Evolutionary conservation across 1,140 invertebrate genomes (phyloP).

Genomic region (Anoplophora glabripennis): DNA sequence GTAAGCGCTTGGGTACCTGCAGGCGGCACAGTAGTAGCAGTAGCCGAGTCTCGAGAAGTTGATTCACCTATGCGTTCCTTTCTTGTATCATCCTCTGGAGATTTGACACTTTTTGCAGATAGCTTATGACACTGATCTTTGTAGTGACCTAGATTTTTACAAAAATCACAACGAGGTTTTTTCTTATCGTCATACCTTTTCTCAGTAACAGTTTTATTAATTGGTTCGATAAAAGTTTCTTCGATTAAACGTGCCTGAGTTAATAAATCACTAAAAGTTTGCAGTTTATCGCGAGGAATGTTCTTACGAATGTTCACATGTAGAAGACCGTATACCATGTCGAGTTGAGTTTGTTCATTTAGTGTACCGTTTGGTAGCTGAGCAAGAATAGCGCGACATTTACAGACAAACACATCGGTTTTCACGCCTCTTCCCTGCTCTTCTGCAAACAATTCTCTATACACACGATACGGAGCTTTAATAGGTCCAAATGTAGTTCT

Average conservation of each 20-base stretch:
- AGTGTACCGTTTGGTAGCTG: constrained; percentile 1
- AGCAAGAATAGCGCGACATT: constrained; percentile 7
- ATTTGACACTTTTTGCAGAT: too few species aligned
- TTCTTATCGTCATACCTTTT: too few species aligned
- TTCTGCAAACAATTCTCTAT: constrained; percentile 6
- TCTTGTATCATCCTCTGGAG: too few species aligned
- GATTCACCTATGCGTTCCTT: too few species aligned
- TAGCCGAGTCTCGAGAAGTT: too few species aligned
- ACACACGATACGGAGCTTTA: neutral
- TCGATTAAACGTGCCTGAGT: neutral
- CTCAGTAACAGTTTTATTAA: too few species aligned
- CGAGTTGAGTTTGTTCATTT: neutral
- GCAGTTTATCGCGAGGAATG: neutral
- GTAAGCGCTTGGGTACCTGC: too few species aligned
- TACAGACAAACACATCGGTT: constrained; percentile 18
- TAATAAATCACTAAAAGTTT: neutral
- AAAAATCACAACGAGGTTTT: too few species aligned
- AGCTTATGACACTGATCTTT: too few species aligned
- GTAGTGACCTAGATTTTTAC: too few species aligned
- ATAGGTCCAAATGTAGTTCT: neutral
- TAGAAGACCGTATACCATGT: constrained; percentile 7
- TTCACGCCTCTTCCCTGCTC: neutral
- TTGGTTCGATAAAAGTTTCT: neutral
- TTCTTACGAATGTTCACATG: neutral
- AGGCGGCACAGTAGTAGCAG: too few species aligned